These are phyloP conservation scores for Meriones unguiculatus DNA, from an alignment of 2,113 vertebrate species.

Conservation along the genomic window DNA sequence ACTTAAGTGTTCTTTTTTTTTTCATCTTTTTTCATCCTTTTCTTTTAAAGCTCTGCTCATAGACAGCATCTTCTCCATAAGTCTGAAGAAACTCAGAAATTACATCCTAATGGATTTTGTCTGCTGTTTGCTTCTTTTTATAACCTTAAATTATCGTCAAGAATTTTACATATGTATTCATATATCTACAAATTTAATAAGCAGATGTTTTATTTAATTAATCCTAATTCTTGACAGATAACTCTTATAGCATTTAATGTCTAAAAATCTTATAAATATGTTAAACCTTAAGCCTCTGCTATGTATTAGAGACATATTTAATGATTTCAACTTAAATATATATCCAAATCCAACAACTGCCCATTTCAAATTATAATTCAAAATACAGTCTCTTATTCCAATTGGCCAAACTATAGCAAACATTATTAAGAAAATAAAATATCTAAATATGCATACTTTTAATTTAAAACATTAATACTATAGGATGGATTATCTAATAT, in stretches of 20 bases:
- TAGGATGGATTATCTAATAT: not conserved
- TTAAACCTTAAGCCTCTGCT: not conserved
- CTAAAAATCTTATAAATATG: constrained; percentile 41
- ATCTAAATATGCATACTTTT: not conserved
- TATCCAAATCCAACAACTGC: not conserved
- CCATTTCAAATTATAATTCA: constrained; percentile 24
- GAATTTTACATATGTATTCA: not conserved
- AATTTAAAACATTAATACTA: not conserved
- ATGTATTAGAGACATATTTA: constrained; percentile 37
- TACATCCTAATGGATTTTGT: not conserved
- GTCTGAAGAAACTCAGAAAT: constrained; percentile 39
- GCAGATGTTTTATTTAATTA: constrained; percentile 19
- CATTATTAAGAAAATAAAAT: constrained; percentile 7
- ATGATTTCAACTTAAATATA: constrained; percentile 27
- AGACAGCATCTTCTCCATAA: not conserved
- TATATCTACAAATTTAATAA: constrained; percentile 15
- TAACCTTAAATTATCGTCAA: constrained; percentile 43
- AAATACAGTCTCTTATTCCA: constrained; percentile 6
- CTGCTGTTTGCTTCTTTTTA: constrained; percentile 44
- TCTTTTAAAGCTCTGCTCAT: not conserved
- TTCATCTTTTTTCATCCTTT: not conserved
- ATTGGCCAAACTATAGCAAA: constrained; percentile 37
- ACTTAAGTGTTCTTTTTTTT: not conserved
- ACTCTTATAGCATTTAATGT: not conserved
- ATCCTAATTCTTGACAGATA: constrained; percentile 50